Evolutionary conservation across 2,888 invertebrate species (phyloP).

Genomic region (Athripsodes cinereus): DNA sequence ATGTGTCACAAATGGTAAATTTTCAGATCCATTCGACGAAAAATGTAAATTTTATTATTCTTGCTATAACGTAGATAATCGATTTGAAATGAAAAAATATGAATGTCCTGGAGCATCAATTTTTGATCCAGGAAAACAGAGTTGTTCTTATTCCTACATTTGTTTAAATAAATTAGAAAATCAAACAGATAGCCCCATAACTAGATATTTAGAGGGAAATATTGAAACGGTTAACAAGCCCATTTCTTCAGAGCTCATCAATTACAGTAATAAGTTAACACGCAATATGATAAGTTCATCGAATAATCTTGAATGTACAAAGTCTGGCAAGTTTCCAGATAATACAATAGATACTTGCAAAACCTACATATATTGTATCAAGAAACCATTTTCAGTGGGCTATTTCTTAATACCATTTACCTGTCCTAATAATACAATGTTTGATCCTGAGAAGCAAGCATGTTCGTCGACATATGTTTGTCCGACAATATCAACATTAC

Average conservation of each 20-base stretch:
- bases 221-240: too few species aligned
- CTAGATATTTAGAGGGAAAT: too few species aligned
- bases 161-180: neutral
- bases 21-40: neutral
- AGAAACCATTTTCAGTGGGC: neutral
- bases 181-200: neutral
- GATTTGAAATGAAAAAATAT: neutral
- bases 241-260: too few species aligned
- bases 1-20: neutral
- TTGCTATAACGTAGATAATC: neutral
- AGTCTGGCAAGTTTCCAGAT: constrained; percentile 11
- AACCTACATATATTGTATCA: constrained; percentile 10
- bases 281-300: too few species aligned
- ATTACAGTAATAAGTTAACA: too few species aligned
- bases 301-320: neutral
- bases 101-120: neutral
- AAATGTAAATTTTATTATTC: neutral
- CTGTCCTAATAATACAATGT: constrained; percentile 35
- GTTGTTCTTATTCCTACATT: neutral
- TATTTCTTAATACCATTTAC: constrained; percentile 1
- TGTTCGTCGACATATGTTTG: constrained; percentile 35
- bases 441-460: constrained; percentile 45
- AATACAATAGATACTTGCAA: constrained; percentile 9
- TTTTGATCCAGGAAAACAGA: neutral
- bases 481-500: constrained; percentile 37